Base-by-base conservation (phyloP, 2,113 vertebrate species). In the Seriola aureovittata region DNA sequence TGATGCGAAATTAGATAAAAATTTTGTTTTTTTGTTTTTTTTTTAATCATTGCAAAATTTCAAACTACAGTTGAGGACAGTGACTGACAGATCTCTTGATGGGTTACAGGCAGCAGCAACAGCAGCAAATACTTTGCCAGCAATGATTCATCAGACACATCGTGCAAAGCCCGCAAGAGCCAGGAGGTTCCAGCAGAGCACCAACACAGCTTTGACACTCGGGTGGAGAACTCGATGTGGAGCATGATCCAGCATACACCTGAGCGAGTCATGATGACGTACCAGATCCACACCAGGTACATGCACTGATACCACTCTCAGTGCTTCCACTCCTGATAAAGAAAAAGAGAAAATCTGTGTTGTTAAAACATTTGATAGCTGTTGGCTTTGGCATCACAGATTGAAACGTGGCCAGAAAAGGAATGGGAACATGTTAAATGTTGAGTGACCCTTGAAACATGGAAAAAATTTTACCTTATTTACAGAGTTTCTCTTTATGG, bases 201-300 rank as follows among this genome's bases (percentile, higher is more conserved):
- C 63, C 82, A 89, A 5, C 91, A 65, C 80, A 55, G 52, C 80
- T 93, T 95, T 10, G 92, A 92, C 78, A 72, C 78, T 32, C 82
- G 46, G 1, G 94, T 82, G 46, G 93, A 94, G 88, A 96, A 95
- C 72, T 93, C 97, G 17, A 78, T 96, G 76, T 97, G 96, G 96
- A 92, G 58, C 90, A 94, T 95, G 93, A 96, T 97, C 88, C 93
- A 96, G 75, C 92, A 88, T 63, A 96, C 92, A 0, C 93, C 96
- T 0, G 94, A 97, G 38, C 69, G 1, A 14, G 73, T 96, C 86
- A 95, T 97, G 86, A 97, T 97, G 96, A 97, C 95, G 0, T 97
- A 97, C 87, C 97, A 97, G 94, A 93, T 97, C 38, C 96, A 94
- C 5, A 85, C 95, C 92, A 96, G 97, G 97, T 98, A 95, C 84